These are phyloP conservation scores for Gastrophysa polygoni DNA, from an alignment of 2,888 invertebrate species.

Conservation along the genomic window DNA sequence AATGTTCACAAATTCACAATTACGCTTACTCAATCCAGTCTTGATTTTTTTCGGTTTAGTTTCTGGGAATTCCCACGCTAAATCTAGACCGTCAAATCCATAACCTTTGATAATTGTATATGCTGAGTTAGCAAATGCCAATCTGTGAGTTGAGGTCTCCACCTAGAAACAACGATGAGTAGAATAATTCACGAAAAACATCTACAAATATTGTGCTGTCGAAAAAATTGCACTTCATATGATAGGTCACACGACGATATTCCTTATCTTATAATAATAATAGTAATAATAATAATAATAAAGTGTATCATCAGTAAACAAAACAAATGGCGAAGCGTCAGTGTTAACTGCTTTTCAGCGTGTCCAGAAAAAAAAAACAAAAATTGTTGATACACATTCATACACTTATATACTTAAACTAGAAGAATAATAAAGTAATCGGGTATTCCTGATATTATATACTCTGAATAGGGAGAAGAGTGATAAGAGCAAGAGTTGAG, in stretches of 20 bases:
- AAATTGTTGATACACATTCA: no score
- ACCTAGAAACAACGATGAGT: slow-evolving; percentile 58
- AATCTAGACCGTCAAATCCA: slow-evolving; percentile 85
- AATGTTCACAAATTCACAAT: neutral
- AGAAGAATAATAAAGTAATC: no score
- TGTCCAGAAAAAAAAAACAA: no score
- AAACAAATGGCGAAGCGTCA: no score
- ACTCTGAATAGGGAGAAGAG: no score
- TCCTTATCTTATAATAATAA: no score
- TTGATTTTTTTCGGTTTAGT: slow-evolving; percentile 77
- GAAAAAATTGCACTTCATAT: neutral
- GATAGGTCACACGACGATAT: neutral
- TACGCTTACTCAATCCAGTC: slow-evolving; percentile 39
- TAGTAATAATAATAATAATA: no score
- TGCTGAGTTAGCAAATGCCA: slow-evolving; percentile 79
- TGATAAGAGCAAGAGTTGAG: no score
- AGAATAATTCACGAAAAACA: neutral
- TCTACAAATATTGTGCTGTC: neutral
- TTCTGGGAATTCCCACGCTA: slow-evolving; percentile 86
- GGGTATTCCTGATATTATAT: no score
- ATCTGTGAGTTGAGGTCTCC: slow-evolving; percentile 74
- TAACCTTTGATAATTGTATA: slow-evolving; percentile 75
- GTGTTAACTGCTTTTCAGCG: no score
- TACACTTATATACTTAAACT: no score
- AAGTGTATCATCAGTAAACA: no score